phyloP scores from a whole-genome alignment of 1,140 invertebrate species.

The Papilio aristodemus region DNA sequence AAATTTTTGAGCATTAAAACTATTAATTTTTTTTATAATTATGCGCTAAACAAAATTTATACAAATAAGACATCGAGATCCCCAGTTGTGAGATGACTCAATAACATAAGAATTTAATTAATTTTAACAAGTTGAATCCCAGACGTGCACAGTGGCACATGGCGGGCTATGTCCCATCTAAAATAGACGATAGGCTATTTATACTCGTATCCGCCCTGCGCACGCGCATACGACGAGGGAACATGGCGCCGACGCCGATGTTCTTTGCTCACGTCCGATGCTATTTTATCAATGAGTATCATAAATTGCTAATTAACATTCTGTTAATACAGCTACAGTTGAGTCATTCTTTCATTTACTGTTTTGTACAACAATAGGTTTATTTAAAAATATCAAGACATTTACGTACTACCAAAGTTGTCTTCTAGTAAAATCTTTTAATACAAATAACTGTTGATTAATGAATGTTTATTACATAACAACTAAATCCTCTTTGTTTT shows the following conservation, averaged over 20 bases:
- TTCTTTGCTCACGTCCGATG: neutral
- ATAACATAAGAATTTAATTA: conserved; percentile 58
- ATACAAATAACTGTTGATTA: no score
- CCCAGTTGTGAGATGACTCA: conserved; percentile 50
- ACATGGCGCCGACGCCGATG: conserved; percentile 56
- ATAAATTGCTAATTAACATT: conserved; percentile 2
- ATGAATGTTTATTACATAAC: no score
- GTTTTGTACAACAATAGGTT: neutral
- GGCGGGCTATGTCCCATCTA: conserved; percentile 58
- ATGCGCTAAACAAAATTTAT: neutral
- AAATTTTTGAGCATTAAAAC: no score
- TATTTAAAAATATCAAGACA: neutral
- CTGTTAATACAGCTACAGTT: neutral
- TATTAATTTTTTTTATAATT: no score
- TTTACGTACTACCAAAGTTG: no score
- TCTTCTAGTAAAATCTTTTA: no score
- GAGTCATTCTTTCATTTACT: neutral
- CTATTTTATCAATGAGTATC: conserved; percentile 3
- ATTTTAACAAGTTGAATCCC: conserved; percentile 53
- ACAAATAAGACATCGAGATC: conserved; percentile 36
- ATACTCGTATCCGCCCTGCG: conserved; percentile 75
- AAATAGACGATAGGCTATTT: conserved; percentile 75
- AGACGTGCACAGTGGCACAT: conserved; percentile 67
- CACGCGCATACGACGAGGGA: conserved; percentile 61
- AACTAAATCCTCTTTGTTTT: no score